Evolutionary conservation across 1,140 invertebrate species (phyloP), one percentile per base, ranked within the genome.

Genomic region (Orussus abietinus): DNA sequence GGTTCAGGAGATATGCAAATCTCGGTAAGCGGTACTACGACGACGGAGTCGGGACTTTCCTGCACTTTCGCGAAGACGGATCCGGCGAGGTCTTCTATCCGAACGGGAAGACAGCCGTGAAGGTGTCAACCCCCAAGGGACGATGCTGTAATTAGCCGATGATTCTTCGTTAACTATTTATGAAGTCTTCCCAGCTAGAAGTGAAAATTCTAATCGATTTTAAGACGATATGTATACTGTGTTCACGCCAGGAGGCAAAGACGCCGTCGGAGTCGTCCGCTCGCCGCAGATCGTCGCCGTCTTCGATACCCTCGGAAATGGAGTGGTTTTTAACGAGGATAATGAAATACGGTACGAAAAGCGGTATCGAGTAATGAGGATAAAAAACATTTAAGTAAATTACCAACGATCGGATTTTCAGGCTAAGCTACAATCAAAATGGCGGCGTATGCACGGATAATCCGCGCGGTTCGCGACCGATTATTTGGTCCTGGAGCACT

Each of bases 401-500:
- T 36, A 37, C 21, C 9, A 20, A 18, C 36, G 6, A 25, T 26
- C 17, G n/a, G 25, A 11, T 40, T 50, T 53, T 43, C 42, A 62
- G 58, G 28, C 45, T 62, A 25, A 57, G 53, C 32, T 62, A 59
- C 42, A 62, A 62, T 53, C 58, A 61, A 49, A 58, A 52, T 9
- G 56, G 56, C 14, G 59, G 59, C 37, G 51, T 61, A 53, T 61
- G 26, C 33, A 29, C 31, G 39, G 56, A 60, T 35, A 53, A 55
- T 53, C 55, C 49, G 12, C 40, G 28, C 48, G 57, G 10, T 38
- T 51, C 21, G 17, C 36, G n/a, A n/a, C n/a, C n/a, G n/a, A n/a
- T n/a, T n/a, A n/a, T n/a, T 9, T 61, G 59, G 59, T 43, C 30
- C 4, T 61, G 59, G 53, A 48, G 38, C 33, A 25, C 3, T 9